These are phyloP conservation scores for Dryobotodes eremita DNA, from an alignment of 2,888 invertebrate genomes.

Conservation along the genomic window DNA sequence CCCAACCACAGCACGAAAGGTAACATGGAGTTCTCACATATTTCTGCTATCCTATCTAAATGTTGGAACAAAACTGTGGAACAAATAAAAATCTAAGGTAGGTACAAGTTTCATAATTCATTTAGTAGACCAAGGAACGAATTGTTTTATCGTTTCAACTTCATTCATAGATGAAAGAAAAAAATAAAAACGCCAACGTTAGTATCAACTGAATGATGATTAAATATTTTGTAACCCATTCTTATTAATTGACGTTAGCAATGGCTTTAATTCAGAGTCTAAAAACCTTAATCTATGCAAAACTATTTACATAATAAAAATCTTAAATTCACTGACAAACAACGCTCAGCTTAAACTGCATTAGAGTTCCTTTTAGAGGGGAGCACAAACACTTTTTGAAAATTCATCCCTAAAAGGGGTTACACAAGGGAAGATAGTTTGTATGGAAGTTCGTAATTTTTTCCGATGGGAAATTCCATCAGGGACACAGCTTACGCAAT, in stretches of 20 bases:
- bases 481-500: neutral
- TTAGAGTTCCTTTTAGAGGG: neutral
- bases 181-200: neutral
- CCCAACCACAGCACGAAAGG: conserved; percentile 78
- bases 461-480: too few species aligned
- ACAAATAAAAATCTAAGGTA: conserved; percentile 2
- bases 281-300: neutral
- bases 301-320: neutral
- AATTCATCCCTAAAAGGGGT: too few species aligned
- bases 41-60: conserved; percentile 64
- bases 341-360: neutral
- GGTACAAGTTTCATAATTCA: neutral
- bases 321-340: neutral
- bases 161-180: neutral
- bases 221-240: neutral
- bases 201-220: neutral
- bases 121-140: too few species aligned
- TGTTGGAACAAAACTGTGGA: conserved; percentile 71
- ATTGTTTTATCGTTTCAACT: neutral
- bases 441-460: neutral
- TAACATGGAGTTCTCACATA: conserved; percentile 68
- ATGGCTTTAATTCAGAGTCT: too few species aligned
- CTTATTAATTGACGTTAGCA: too few species aligned
- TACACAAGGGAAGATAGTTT: neutral
- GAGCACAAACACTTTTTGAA: too few species aligned